phyloP scores from a whole-genome alignment of 2,888 invertebrate species.

The Napeogenes inachia region DNA sequence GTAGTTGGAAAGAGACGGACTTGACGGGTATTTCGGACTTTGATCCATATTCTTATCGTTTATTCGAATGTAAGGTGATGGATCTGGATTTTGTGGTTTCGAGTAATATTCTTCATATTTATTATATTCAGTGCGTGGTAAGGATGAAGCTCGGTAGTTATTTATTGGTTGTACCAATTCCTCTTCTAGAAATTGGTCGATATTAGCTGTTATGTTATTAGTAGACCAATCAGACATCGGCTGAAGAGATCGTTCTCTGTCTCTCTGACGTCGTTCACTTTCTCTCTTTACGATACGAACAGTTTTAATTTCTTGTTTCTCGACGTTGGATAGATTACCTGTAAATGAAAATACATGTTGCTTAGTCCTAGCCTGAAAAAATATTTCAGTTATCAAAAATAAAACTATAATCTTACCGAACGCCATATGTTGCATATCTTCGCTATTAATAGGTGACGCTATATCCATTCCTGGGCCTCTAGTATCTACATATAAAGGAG shows the following conservation, averaged over 20 bases:
- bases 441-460: conserved; percentile 62
- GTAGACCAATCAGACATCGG: conserved; percentile 70
- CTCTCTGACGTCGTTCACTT: conserved; percentile 89
- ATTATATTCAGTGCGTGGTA: conserved; percentile 68
- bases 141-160: conserved; percentile 71
- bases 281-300: conserved; percentile 95
- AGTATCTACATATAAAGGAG: conserved; percentile 85
- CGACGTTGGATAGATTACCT: conserved; percentile 84
- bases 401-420: conserved; percentile 48
- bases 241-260: conserved; percentile 82
- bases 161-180: conserved; percentile 61
- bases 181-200: conserved; percentile 72
- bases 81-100: conserved; percentile 48
- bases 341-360: conserved; percentile 31
- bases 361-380: background rate
- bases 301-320: conserved; percentile 93
- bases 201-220: conserved; percentile 54
- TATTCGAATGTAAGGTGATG: conserved; percentile 50
- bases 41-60: conserved; percentile 62
- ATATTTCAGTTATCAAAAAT: background rate
- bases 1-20: conserved; percentile 69
- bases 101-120: conserved; percentile 62
- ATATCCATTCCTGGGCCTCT: conserved; percentile 55
- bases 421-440: conserved; percentile 60
- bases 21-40: conserved; percentile 69